These are phyloP conservation scores for Hystrix brachyura DNA, from an alignment of 2,113 vertebrate genomes.

Conservation along the genomic window DNA sequence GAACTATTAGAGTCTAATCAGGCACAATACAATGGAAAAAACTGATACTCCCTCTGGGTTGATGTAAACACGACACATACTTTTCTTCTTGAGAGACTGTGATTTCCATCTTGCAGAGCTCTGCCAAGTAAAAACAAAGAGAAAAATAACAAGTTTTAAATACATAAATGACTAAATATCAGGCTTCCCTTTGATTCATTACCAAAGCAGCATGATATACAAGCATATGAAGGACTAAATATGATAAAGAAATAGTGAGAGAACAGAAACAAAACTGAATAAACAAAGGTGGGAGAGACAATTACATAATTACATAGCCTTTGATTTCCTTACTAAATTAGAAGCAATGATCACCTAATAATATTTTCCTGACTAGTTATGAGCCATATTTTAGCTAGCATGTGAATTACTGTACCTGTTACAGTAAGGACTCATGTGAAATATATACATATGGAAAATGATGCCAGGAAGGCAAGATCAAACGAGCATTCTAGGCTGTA, in stretches of 20 bases:
- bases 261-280: neutral
- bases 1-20: constrained; percentile 9
- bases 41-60: constrained; percentile 63
- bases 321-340: neutral
- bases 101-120: neutral
- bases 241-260: neutral
- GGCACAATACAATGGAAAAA: neutral
- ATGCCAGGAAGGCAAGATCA: neutral
- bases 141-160: neutral
- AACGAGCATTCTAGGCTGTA: neutral
- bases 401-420: neutral
- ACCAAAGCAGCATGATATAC: neutral
- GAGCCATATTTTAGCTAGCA: neutral
- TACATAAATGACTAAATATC: neutral
- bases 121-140: constrained; percentile 28
- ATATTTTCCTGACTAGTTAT: neutral
- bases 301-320: neutral
- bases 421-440: neutral
- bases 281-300: neutral
- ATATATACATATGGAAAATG: neutral
- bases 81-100: constrained; percentile 61
- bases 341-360: neutral
- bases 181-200: neutral
- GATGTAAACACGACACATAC: constrained; percentile 60
- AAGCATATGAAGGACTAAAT: neutral